Conservation (phyloP, 1,140 invertebrate genomes). For the Reticulitermes speratus region DNA sequence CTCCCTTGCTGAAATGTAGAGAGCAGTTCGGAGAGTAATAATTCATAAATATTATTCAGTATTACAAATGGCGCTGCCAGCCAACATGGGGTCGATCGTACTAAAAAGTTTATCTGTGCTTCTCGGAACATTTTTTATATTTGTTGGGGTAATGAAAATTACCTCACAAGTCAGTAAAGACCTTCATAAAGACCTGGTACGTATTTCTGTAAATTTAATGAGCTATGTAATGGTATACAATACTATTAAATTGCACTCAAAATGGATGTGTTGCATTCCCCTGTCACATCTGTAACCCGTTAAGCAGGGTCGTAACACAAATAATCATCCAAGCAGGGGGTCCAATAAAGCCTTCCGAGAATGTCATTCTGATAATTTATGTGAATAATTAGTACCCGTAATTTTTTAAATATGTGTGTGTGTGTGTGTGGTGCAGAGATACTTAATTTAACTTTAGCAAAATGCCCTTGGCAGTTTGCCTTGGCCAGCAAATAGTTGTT, state of each 20-base stretch:
- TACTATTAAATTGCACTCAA: neutral
- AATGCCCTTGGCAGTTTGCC: conserved; percentile 33
- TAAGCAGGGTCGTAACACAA: neutral
- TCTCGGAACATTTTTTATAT: conserved; percentile 92
- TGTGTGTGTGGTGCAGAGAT: neutral
- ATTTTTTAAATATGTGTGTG: conserved; percentile 2
- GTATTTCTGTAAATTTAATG: conserved; percentile 41
- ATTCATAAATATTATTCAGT: neutral
- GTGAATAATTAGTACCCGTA: neutral
- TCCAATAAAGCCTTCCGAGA: neutral
- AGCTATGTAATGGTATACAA: neutral
- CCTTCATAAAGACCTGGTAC: conserved; percentile 95
- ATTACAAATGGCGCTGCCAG: conserved; percentile 23
- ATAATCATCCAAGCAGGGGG: neutral
- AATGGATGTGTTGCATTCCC: neutral
- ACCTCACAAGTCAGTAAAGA: conserved; percentile 90
- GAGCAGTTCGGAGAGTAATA: neutral
- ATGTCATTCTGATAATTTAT: neutral
- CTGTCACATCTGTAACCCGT: conserved; percentile 12
- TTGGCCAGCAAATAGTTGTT: conserved; percentile 31
- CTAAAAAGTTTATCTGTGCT: conserved; percentile 87
- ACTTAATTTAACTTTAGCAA: conserved; percentile 20
- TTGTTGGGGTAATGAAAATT: conserved; percentile 90
- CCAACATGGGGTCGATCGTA: conserved; percentile 70
- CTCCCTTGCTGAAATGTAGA: neutral